Base-by-base conservation (phyloP, 2,888 invertebrate species). In the Apamea anceps region DNA sequence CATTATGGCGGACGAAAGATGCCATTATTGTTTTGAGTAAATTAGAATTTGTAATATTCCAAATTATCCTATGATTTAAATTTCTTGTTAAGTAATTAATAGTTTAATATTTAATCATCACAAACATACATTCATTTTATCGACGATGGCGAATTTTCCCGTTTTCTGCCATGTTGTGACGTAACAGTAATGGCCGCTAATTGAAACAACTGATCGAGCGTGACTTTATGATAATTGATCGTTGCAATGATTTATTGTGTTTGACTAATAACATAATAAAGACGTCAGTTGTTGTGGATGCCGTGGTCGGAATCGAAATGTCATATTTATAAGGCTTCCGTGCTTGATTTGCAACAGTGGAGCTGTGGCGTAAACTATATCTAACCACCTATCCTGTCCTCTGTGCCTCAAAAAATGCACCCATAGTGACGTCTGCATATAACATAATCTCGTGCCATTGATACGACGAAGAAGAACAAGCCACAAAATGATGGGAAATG, bases 131-230 rank as follows among this genome's bases (percentile, higher is more conserved):
- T 68, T 68, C 18, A 45, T 21, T 28, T 28, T 67, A 67, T 32
- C 18, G 15, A 37, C 18, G 10, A 45, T 15, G 15, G 5, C 54
- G 10, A 72, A 57, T 80, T 82, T 83, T 77, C 73, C 72, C 77
- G 72, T 75, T 15, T n/a, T 28, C 81, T 75, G 80, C 85, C 84
- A 86, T 84, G 7, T 86, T 77, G 76, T 79, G 72, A 79, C 78
- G 87, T 73, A 71, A 82, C 84, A 86, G 71, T 77, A 80, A 86
- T 83, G 87, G 86, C 84, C 32, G 78, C 72, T 89, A 89, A 91
- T 90, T 89, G 87, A 88, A 84, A 86, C 82, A 77, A 51, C 81
- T 85, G 83, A 88, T 86, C 89, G 85, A 83, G 81, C 87, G 87
- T 80, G 82, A 85, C 80, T 77, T 57, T 80, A 89, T 88, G 89